These are phyloP conservation scores for Trichoplusia ni DNA, from an alignment of 1,140 invertebrate species.

Conservation along the genomic window DNA sequence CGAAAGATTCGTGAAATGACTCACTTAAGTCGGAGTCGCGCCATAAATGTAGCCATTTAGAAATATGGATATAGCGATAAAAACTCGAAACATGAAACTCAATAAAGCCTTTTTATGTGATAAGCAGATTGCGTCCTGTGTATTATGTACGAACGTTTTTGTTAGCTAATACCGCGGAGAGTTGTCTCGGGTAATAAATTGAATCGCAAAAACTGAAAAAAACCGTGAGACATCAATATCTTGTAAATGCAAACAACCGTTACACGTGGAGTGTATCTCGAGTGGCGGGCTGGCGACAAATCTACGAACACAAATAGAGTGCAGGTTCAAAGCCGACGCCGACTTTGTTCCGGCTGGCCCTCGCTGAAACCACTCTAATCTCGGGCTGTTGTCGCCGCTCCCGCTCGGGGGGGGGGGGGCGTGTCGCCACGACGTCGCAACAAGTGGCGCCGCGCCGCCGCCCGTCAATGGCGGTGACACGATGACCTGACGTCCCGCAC, in stretches of 20 bases:
- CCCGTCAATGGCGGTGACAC: neutral
- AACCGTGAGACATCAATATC: no score
- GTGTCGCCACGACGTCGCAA: slow-evolving; percentile 41
- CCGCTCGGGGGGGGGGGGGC: neutral
- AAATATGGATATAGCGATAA: neutral
- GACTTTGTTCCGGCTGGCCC: neutral
- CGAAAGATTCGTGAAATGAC: neutral
- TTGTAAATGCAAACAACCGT: no score
- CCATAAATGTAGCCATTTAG: neutral
- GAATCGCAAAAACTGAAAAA: no score
- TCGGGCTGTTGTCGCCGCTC: neutral
- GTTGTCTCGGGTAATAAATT: no score
- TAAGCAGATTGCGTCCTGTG: no score
- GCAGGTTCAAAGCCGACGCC: neutral
- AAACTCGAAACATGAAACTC: no score
- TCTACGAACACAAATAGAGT: slow-evolving; percentile 1
- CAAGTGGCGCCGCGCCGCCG: slow-evolving; percentile 52
- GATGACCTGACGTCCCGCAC: neutral
- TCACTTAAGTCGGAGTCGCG: neutral
- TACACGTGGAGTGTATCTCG: no score
- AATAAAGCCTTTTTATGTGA: no score
- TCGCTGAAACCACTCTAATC: slow-evolving; percentile 14
- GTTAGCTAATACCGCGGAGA: no score
- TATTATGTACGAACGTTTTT: no score
- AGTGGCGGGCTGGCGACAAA: neutral